Evolutionary conservation across 2,113 vertebrate genomes (phyloP), one percentile per base, ranked within the genome.

Genomic region (Cryptomyrus ogoouensis): DNA sequence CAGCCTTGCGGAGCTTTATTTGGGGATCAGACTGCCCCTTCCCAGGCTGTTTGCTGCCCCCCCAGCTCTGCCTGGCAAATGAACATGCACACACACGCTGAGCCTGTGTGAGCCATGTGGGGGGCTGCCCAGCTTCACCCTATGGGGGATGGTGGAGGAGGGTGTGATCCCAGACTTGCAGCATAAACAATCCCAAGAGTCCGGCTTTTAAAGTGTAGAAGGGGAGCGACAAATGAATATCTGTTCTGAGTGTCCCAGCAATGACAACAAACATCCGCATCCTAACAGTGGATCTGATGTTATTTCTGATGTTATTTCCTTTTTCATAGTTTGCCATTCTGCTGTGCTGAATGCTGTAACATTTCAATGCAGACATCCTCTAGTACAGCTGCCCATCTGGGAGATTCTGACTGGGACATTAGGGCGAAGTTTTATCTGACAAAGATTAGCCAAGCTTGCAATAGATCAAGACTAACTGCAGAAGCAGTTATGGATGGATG

Each of bases 21-120:
- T 1, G 52, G 46, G 62, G 92, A 93, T 94, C 91, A 93, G 66
- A 0, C 52, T 58, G 88, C 88, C 74, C 89, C 17, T 27, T 47
- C 89, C 86, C 89, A 90, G 88, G n/a, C 62, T 3, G 62, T 66
- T n/a, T 66, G 62, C 62, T 46, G 92, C 85, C 56, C 56, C 53
- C 56, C 21, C 53, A 24, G 9, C 52, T 44, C 90, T 83, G 90
- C 83, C 88, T 89, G 50, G 88, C 91, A 77, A 77, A 80, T 86
- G 27, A 27, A 88, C 87, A 88, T 56, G 35, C 74, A 88, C 85
- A 53, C 58, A 46, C 13, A 87, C 58, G 58, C n/a, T 9, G 2
- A 53, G 49, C 15, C 19, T 44, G 5, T 80, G 31, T 27, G 35
- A 39, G 42, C 3, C 35, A 46, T 19, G 35, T 4, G 49, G 2